Conservation (phyloP, 2,797 vertebrate species). For the Apogon talboti region DNA sequence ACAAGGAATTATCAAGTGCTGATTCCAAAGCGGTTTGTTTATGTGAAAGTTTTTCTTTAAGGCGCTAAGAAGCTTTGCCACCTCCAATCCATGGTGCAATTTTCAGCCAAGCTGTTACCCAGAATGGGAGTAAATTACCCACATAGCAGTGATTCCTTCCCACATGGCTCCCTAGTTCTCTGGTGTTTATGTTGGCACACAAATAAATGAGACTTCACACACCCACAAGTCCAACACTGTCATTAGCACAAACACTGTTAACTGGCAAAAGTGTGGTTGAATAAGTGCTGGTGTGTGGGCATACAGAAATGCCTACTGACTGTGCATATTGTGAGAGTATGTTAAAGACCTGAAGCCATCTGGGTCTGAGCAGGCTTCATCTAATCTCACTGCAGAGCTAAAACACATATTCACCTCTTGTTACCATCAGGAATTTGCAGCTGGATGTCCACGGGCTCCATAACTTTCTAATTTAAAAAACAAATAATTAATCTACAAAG, state of each 20-base stretch:
- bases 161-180: constrained; percentile 28
- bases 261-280: constrained; percentile 46
- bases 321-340: constrained; percentile 48
- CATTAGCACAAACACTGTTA: constrained; percentile 62
- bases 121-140: constrained; percentile 67
- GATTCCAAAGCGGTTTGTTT: constrained; percentile 51
- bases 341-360: constrained; percentile 34
- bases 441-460: not conserved
- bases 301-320: constrained; percentile 23
- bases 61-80: constrained; percentile 60
- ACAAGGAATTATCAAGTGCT: constrained; percentile 20
- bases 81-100: constrained; percentile 45
- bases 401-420: constrained; percentile 9
- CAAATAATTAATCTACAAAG: too few species aligned
- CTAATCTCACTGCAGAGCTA: constrained; percentile 21
- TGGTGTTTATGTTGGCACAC: constrained; percentile 63
- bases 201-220: constrained; percentile 59
- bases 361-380: constrained; percentile 31
- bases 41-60: constrained; percentile 56
- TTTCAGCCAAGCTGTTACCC: constrained; percentile 65
- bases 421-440: constrained; percentile 12
- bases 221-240: constrained; percentile 65
- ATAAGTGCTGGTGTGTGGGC: constrained; percentile 41
- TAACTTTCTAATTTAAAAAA: too few species aligned
- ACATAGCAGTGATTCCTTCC: constrained; percentile 43